Percentiles rank a stretch among this genome's conserved stretches.
These are phyloP conservation scores for Theretra japonica DNA, from an alignment of 2,888 invertebrate species.

Conservation along the genomic window DNA sequence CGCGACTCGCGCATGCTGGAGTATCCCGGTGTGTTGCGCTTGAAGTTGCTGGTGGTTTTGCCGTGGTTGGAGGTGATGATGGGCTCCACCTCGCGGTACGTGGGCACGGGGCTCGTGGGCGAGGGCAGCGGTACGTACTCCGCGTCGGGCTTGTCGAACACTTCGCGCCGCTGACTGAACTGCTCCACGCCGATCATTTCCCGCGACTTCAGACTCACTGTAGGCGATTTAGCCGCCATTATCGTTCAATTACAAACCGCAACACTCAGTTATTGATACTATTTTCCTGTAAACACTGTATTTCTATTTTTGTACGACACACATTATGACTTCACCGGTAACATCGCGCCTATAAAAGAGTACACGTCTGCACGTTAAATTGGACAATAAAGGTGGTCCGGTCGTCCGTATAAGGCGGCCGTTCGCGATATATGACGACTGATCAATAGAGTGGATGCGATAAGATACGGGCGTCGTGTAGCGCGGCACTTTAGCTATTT, in stretches of 20 bases:
- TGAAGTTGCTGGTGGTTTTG: slow-evolving; percentile 76
- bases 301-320: slow-evolving; percentile 80
- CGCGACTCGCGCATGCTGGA: slow-evolving; percentile 80
- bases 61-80: slow-evolving; percentile 78
- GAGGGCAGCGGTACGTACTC: slow-evolving; percentile 76
- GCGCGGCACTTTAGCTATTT: slow-evolving; percentile 72
- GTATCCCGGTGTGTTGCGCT: slow-evolving; percentile 72
- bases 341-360: slow-evolving; percentile 74
- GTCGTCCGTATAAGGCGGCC: slow-evolving; percentile 79
- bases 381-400: slow-evolving; percentile 80
- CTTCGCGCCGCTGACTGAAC: slow-evolving; percentile 82
- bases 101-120: slow-evolving; percentile 59
- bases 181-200: slow-evolving; percentile 80
- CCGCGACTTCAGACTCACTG: slow-evolving; percentile 77
- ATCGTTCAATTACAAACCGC: slow-evolving; percentile 83
- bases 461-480: slow-evolving; percentile 78
- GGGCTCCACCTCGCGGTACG: slow-evolving; percentile 68
- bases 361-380: slow-evolving; percentile 76
- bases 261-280: slow-evolving; percentile 81
- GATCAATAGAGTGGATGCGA: slow-evolving; percentile 80
- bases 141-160: slow-evolving; percentile 81
- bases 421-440: slow-evolving; percentile 80
- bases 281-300: slow-evolving; percentile 81
- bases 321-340: slow-evolving; percentile 83
- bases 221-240: slow-evolving; percentile 81